Base-by-base conservation (phyloP, 2,888 invertebrate genomes). In the Tromatobia lineatoria region DNA sequence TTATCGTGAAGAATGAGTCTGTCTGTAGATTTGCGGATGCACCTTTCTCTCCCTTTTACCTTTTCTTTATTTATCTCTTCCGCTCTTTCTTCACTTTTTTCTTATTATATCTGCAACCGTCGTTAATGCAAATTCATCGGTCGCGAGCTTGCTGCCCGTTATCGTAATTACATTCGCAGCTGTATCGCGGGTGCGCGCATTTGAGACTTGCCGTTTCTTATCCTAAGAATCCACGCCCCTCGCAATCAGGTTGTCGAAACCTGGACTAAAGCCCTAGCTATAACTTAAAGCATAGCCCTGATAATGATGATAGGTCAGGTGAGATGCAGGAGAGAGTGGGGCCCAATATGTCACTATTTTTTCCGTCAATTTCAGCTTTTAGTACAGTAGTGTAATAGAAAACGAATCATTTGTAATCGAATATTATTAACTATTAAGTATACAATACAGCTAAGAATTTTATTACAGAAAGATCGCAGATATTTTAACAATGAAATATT, bases 131-230 rank as follows among this genome's bases (percentile, higher is more conserved):
- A 91, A 91, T 91, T 86, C 89, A 86, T 86, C 78, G 80, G 81
- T 80, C 83, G 80, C 87, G 87, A 84, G 86, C 84, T 82, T 82
- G 66, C 47, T 70, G 87, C 82, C 47, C 89, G 89, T 89, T 90
- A 89, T 91, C 89, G 90, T 91, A 91, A 91, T 90, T 91, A 90
- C 88, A 90, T 88, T 89, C 91, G 88, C 90, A 89, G 91, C 91
- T 91, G 91, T 83, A 90, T 89, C 84, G 88, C 88, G 85, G 85
- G 77, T 66, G 83, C 75, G 80, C 66, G 85, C 88, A 86, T 88
- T 88, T 89, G 88, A 88, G 88, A 86, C 88, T 90, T 89, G 88
- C 89, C 89, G 89, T 88, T 90, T 89, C 82, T 71, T 75, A 74
- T 74, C 64, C 59, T 59, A 76, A 80, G 80, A 81, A 81, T 61